These are phyloP conservation scores for Lepidurus couesii DNA, from an alignment of 1,140 invertebrate species.

Conservation along the genomic window DNA sequence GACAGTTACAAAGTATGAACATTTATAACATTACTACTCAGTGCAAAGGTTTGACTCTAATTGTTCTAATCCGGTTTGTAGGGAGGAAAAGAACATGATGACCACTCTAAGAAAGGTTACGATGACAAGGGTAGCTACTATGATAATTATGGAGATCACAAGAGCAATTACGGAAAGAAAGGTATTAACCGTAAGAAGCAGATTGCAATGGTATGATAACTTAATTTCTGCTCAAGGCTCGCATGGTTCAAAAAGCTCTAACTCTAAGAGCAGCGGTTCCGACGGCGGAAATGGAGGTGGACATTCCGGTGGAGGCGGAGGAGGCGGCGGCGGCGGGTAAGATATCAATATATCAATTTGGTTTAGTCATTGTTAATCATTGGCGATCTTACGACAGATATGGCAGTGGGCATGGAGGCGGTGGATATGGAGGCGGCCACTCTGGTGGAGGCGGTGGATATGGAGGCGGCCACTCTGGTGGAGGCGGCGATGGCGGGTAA, in stretches of 20 bases:
- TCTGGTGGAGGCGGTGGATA: background rate
- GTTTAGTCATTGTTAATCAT: background rate
- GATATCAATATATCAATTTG: background rate
- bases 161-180: slow-evolving; percentile 31
- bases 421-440: background rate
- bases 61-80: background rate
- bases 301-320: background rate
- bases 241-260: background rate
- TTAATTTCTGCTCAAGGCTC: background rate
- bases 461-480: background rate
- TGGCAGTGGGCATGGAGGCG: background rate
- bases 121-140: slow-evolving; percentile 29
- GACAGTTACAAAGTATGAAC: slow-evolving; percentile 35
- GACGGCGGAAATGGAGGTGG: slow-evolving; percentile 3
- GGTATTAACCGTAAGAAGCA: background rate
- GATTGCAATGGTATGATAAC: background rate
- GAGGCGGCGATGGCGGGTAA: background rate
- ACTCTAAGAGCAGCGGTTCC: slow-evolving; percentile 9
- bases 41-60: background rate
- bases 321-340: background rate
- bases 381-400: background rate
- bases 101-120: slow-evolving; percentile 35
- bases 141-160: slow-evolving; percentile 28
- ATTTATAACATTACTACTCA: background rate
- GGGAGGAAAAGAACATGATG: slow-evolving; percentile 31